phyloP scores from a whole-genome alignment of 92 coral and sea anemone genomes.

The Plumapathes pennacea region DNA sequence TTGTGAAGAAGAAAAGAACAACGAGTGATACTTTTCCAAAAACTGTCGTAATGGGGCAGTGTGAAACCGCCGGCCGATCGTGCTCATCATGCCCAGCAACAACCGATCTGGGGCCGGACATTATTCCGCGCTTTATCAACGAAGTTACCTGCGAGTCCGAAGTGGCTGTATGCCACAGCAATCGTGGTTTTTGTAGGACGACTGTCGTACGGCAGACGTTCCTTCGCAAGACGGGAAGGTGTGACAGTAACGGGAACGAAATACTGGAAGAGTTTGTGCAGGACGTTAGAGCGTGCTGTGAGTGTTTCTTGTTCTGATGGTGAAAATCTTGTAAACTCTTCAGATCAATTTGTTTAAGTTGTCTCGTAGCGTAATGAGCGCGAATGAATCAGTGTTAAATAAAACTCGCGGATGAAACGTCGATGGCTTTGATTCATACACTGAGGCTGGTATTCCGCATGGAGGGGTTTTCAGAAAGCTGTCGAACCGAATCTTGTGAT shows the following conservation, averaged over 20 bases:
- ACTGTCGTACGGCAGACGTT: conserved; percentile 22
- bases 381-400: no score
- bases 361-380: no score
- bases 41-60: background rate
- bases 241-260: conserved; percentile 24
- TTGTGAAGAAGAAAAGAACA: background rate
- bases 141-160: conserved; percentile 63
- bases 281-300: conserved; percentile 24
- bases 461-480: no score
- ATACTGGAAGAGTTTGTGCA: conserved; percentile 14
- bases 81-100: conserved; percentile 20
- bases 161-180: background rate
- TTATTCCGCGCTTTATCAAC: conserved; percentile 55
- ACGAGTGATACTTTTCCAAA: background rate
- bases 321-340: no score
- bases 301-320: no score
- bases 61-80: conserved; percentile 17
- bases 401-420: no score
- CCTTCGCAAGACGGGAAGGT: conserved; percentile 20
- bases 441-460: no score
- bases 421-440: no score
- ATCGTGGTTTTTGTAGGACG: conserved; percentile 7
- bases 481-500: no score
- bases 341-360: no score
- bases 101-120: conserved; percentile 31